phyloP scores from a whole-genome alignment of 1,140 invertebrate genomes.

The Apis laboriosa region DNA sequence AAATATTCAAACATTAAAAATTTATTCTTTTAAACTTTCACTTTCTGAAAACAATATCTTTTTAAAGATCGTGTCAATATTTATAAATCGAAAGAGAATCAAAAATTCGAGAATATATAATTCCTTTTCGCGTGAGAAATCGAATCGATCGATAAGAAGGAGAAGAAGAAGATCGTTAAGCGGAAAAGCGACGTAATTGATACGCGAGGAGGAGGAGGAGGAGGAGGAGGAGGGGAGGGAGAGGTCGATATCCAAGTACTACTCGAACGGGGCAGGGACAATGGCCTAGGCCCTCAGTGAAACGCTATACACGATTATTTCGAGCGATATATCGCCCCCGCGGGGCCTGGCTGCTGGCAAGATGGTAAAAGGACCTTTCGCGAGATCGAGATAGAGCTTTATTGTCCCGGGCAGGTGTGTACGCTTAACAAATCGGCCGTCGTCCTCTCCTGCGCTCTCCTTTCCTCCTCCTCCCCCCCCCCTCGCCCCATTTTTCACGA shows the following conservation, averaged over 20 bases:
- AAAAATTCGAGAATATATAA: too few relatives aligned
- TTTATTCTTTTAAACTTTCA: too few relatives aligned
- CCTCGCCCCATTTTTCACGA: background rate
- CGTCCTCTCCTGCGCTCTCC: slow-evolving; percentile 32
- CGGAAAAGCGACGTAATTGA: too few relatives aligned
- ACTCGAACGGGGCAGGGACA: slow-evolving; percentile 55
- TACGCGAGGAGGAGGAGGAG: too few relatives aligned
- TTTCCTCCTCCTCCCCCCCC: background rate
- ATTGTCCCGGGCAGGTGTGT: slow-evolving; percentile 69
- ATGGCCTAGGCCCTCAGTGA: slow-evolving; percentile 61
- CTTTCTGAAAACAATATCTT: too few relatives aligned
- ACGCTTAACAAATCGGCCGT: slow-evolving; percentile 67
- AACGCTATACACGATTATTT: slow-evolving; percentile 68
- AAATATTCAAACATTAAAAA: too few relatives aligned
- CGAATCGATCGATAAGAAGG: too few relatives aligned
- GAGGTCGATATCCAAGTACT: background rate
- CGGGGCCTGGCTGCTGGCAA: slow-evolving; percentile 63
- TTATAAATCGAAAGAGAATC: too few relatives aligned
- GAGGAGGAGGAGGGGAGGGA: too few relatives aligned
- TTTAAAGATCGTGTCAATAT: too few relatives aligned
- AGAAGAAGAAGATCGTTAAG: too few relatives aligned
- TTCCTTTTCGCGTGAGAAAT: too few relatives aligned
- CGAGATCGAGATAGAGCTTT: slow-evolving; percentile 68
- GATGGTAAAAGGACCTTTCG: slow-evolving; percentile 67
- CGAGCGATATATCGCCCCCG: slow-evolving; percentile 66